Base-by-base conservation (phyloP, 2,113 vertebrate genomes). In the Perca schrenkii region DNA sequence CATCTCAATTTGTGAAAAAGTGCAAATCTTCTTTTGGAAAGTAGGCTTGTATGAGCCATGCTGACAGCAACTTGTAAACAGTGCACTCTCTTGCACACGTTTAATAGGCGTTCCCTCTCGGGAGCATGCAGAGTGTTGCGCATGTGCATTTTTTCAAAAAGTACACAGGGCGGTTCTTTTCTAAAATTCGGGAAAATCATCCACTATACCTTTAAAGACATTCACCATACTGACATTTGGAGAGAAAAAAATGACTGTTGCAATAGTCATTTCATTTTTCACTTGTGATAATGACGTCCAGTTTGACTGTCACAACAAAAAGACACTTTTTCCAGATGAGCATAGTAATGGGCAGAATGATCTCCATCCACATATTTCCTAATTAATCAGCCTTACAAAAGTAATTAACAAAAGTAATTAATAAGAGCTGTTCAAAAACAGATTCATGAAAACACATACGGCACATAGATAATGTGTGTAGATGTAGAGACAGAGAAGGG, bases 391-490 rank as follows among this genome's bases (percentile, higher is more conserved):
- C 43, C 28, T 63, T 19, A 74, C 52, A 14, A 68, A 81, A 62
- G 72, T 28, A 40, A 25, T 1, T 25, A 25, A 25, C 25, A 25
- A 25, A 25, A 25, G 25, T 8, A 73, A 80, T 79, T 21, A 81
- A 87, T 10, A 21, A 72, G 25, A 79, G 40, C 25, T 66, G 40
- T 56, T 82, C 40, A 31, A 40, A 69, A 74, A 74, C 25, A 74
- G 31, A 54, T 21, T n/a, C 17, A 58, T 21, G 31, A 47, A 70
- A 77, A 79, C 60, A 54, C 60, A 46, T 31, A 49, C 1, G 11
- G 2, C 22, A 47, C 13, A 31, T 2, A 74, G 13, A 19, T 60
- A 25, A 40, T 8, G 28, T 49, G 34, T 65, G 15, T 1, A 15
- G 25, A 52, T 19, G 11, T 3, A 47, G 13, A 75, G 19, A 82